Evolutionary conservation across 2,888 invertebrate species (phyloP).

Genomic region (Antheraea assamensis): DNA sequence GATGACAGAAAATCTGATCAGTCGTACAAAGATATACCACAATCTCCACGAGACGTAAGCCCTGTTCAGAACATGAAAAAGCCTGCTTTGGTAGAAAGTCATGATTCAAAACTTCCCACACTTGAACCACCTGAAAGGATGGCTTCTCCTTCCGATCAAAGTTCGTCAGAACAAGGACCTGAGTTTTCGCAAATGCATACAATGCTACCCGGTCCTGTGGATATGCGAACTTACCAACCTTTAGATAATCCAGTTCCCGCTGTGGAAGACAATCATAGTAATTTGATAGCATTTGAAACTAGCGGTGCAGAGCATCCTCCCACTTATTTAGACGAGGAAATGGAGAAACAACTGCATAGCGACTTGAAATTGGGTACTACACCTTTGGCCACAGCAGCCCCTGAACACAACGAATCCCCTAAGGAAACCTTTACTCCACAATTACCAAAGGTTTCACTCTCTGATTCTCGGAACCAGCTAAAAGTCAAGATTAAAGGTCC

Average conservation of each 20-base stretch:
- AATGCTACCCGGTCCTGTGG: conserved; percentile 92
- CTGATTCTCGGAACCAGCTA: conserved; percentile 92
- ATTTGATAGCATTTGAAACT: conserved; percentile 85
- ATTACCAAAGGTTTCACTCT: conserved; percentile 87
- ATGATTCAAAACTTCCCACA: conserved; percentile 76
- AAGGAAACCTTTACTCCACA: conserved; percentile 55
- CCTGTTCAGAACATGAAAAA: conserved; percentile 69
- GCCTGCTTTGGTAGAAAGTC: conserved; percentile 61
- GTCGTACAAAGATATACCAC: conserved; percentile 80
- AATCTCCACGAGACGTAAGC: conserved; percentile 81
- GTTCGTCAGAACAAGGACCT: conserved; percentile 44
- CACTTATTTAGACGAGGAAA: conserved; percentile 89
- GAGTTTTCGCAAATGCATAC: conserved; percentile 84
- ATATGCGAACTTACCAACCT: conserved; percentile 92
- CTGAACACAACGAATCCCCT: conserved; percentile 45
- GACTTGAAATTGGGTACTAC: conserved; percentile 82
- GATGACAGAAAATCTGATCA: conserved; percentile 82
- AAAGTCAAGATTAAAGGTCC: conserved; percentile 96
- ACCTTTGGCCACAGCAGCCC: conserved; percentile 45
- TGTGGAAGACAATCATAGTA: conserved; percentile 82
- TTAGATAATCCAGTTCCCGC: conserved; percentile 82
- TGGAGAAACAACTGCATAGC: conserved; percentile 88
- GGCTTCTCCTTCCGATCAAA: conserved; percentile 46
- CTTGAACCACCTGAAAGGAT: conserved; percentile 56
- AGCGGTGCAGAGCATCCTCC: conserved; percentile 87